Evolutionary conservation across 1,140 invertebrate genomes (phyloP), one percentile per base, ranked within the genome.

Genomic region (Anadara kagoshimensis): DNA sequence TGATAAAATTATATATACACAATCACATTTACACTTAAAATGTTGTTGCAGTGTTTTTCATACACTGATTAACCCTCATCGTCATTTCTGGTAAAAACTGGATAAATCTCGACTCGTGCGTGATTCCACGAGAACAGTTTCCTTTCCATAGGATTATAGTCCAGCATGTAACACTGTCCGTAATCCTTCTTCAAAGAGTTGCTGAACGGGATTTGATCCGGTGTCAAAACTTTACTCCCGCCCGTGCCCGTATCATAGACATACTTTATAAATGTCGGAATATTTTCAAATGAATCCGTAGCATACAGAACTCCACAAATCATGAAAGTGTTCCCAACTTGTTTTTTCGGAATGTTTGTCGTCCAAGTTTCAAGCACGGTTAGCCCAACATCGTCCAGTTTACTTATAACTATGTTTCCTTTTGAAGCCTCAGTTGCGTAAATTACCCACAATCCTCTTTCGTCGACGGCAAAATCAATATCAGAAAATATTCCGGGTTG

Each of bases 231-330:
- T 49, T 70, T 73, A 18, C 80, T 83, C 18, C 76, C 75, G 11
- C 63, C 78, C 11, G 63, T 84, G 16, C 80, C 77, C 16, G 86
- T 87, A 69, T 86, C 78, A 69, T 79, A 87, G 0, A 73, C 66
- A 49, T 86, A 87, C 24, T 78, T 79, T 26, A 87, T 78, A 65
- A 70, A 86, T 11, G 82, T 84, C 1, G 83, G 83, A 20, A 75
- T 73, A 44, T 84, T 78, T 24, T 77, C 67, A 63, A 75, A 81
- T 1, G 86, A 83, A 54, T 85, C 76, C 11, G 78, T 79, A 29
- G 79, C 82, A 54, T 87, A 87, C n/a, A 87, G 57, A 4, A 83
- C 64, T 3, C 84, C 86, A 74, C 86, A 87, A 16, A 86, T 81
- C 75, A 87, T 83, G 69, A 87, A 87, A 0, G 81, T 73, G 63